A percentile compares a stretch with the other conserved stretches of the same genome.
Conservation (phyloP, 2,797 vertebrate species). For the Urosaurus nigricauda region DNA sequence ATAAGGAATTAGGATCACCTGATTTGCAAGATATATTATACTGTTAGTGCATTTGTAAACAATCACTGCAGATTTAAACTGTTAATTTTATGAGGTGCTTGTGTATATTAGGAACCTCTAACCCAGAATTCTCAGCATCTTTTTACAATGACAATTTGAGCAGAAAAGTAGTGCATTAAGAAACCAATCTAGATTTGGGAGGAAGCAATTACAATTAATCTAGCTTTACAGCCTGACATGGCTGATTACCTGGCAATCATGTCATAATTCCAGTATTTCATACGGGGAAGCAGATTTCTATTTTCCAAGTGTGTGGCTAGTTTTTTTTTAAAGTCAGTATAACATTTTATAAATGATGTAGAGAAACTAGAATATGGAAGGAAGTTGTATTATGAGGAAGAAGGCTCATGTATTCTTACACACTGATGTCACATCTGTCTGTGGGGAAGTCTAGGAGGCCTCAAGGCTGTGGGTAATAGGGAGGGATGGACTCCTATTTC, state of each 20-base stretch:
- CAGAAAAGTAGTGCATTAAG: neutral
- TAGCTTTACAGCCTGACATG: no score
- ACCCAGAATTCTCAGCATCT: neutral
- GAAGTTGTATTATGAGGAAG: slow-evolving; percentile 7
- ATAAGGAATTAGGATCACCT: neutral
- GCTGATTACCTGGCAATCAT: neutral
- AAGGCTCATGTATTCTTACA: neutral
- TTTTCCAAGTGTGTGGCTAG: neutral
- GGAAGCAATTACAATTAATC: neutral
- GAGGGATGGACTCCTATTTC: neutral
- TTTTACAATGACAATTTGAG: neutral
- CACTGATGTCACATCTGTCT: neutral
- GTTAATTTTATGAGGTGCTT: no score
- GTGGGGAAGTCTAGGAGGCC: neutral
- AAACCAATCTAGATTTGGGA: neutral
- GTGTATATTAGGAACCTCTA: neutral
- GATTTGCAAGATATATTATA: neutral
- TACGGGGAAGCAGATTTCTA: neutral
- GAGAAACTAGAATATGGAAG: neutral
- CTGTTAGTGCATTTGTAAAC: neutral
- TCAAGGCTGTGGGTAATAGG: neutral
- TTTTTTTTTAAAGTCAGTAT: neutral
- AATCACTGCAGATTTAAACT: neutral
- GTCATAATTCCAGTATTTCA: neutral
- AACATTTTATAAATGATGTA: neutral